These are phyloP conservation scores for Bubo scandiacus DNA, from an alignment of 2,113 vertebrate genomes.

Conservation along the genomic window DNA sequence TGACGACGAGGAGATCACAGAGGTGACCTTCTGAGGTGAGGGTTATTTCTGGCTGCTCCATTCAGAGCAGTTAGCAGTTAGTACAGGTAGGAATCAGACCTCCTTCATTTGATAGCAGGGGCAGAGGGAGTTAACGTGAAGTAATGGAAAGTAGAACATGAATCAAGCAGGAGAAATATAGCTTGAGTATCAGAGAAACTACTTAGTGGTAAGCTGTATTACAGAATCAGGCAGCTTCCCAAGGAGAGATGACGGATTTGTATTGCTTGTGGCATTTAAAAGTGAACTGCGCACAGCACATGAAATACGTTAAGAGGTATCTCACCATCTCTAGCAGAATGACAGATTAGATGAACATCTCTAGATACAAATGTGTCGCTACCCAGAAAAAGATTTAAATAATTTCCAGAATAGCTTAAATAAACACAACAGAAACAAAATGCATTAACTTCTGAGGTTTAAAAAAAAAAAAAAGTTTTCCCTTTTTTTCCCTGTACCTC, in stretches of 20 bases:
- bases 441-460: neutral
- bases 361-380: neutral
- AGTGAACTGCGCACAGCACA: neutral
- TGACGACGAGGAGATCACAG: neutral
- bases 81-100: neutral
- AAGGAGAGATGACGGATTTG: conserved; percentile 51
- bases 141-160: conserved; percentile 30
- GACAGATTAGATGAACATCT: neutral
- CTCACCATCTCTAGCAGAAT: neutral
- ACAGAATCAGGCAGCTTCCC: conserved; percentile 69
- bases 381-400: neutral
- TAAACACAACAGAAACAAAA: neutral
- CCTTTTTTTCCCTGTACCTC: neutral
- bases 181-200: conserved; percentile 59
- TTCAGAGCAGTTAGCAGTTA: neutral
- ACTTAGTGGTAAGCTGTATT: conserved; percentile 64
- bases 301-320: neutral
- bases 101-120: neutral
- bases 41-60: neutral
- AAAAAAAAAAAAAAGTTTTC: neutral
- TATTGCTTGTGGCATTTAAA: conserved; percentile 54
- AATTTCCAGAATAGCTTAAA: neutral
- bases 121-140: conserved; percentile 17
- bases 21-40: neutral
- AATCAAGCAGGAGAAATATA: conserved; percentile 61